Evolutionary conservation across 2,113 vertebrate species (phyloP).

Genomic region (Trachemys scripta): DNA sequence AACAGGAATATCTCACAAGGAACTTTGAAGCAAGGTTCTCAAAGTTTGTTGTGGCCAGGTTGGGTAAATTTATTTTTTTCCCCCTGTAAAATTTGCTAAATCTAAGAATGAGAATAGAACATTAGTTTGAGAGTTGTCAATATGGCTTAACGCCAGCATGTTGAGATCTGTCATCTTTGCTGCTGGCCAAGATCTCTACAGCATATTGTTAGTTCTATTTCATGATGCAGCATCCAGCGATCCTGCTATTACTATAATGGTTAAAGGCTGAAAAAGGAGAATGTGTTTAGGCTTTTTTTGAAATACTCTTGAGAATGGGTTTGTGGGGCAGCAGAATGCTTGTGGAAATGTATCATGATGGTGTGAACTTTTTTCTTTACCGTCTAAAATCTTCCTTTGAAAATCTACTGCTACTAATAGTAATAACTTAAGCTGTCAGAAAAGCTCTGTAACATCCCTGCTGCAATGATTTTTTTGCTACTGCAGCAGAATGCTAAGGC

Average conservation of each 20-base stretch:
- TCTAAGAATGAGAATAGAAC: slow-evolving; percentile 31
- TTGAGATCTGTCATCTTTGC: slow-evolving; percentile 45
- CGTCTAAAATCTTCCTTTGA: neutral
- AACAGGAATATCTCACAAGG: neutral
- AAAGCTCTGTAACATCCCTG: rapidly evolving
- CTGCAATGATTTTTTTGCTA: neutral
- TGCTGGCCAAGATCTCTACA: slow-evolving; percentile 59
- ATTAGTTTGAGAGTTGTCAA: slow-evolving; percentile 10
- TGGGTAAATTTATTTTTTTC: neutral
- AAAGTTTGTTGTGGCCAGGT: slow-evolving; percentile 3
- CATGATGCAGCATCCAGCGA: slow-evolving; percentile 27
- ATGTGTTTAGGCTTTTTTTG: neutral
- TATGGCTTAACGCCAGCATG: slow-evolving; percentile 32
- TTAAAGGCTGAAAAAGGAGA: slow-evolving; percentile 18
- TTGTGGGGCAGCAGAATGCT: rapidly evolving
- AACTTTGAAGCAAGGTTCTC: neutral
- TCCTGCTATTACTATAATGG: slow-evolving; percentile 13
- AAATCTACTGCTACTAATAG: neutral
- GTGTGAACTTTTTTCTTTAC: neutral
- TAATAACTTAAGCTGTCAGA: neutral
- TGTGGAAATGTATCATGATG: neutral
- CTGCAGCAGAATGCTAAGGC: neutral
- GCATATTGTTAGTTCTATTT: slow-evolving; percentile 53
- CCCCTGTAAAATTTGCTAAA: slow-evolving; percentile 16
- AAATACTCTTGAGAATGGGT: neutral